Evolutionary conservation across 2,797 vertebrate genomes (phyloP), one percentile per base, ranked within the genome.

Genomic region (Caiman crocodilus): DNA sequence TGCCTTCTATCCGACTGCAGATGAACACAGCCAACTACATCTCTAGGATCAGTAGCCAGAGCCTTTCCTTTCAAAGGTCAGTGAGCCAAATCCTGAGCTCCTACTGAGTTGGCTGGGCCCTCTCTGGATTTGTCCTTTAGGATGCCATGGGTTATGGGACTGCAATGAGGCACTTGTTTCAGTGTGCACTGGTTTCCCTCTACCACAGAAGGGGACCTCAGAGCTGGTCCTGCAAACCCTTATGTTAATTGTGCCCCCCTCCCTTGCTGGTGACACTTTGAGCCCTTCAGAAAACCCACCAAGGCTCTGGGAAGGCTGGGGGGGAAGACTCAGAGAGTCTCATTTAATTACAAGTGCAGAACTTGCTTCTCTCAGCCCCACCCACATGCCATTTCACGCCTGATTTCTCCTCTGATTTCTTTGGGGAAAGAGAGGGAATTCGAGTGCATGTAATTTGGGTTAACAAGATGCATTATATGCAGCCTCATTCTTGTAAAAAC

Each of bases 371-470:
- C 92, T 85, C 95, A 64, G 94, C 94, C 95, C 95, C 94, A 94
- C 96, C 95, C 94, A 95, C 96, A 91, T 94, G 96, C 95, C 95
- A 94, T 96, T 96, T 97, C 95, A 96, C 93, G 96, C 95, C 95
- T 96, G 95, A 96, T 96, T 96, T 97, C 95, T 95, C 76, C 94
- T 92, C 96, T 96, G 96, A 96, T 97, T 97, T 96, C 96, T 97
- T 96, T 96, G 94, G 96, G 96, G 96, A 96, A 95, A 92, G 95
- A 95, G 95, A 89, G 94, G 96, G 96, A 97, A 97, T 95, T 97
- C 94, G 85, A 97, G 96, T 96, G 96, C 95, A 94, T 95, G 94
- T 96, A 96, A 97, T 97, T 96, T 97, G 96, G 96, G 96, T 96
- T 97, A 96, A 97, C 95, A 96, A 97, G 96, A 96, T 75, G 55